phyloP scores from a whole-genome alignment of 2,113 vertebrate genomes.

The Romanogobio albipinnatus region DNA sequence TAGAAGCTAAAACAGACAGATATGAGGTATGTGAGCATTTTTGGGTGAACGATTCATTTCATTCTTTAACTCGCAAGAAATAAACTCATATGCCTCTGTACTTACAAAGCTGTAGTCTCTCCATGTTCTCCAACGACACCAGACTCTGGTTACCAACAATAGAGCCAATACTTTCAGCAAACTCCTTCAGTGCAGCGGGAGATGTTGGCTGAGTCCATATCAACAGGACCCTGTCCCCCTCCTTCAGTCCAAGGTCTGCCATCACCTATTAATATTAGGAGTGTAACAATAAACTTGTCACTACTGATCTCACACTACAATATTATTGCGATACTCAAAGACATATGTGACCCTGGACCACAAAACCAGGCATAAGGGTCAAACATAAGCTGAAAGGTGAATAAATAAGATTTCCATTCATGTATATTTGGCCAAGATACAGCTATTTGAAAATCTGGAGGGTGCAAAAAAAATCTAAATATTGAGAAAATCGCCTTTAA shows the following conservation, averaged over 20 bases:
- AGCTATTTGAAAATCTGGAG: too few species aligned
- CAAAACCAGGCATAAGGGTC: too few species aligned
- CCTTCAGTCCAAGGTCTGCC: slow-evolving; percentile 78
- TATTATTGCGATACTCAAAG: too few species aligned
- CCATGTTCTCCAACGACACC: slow-evolving; percentile 84
- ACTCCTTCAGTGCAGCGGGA: slow-evolving; percentile 69
- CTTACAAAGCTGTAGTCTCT: slow-evolving; percentile 84
- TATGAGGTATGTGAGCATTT: neutral
- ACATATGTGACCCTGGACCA: too few species aligned
- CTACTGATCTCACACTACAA: too few species aligned
- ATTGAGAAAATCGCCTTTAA: too few species aligned
- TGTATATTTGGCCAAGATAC: too few species aligned
- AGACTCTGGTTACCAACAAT: slow-evolving; percentile 74
- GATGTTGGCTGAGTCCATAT: slow-evolving; percentile 81
- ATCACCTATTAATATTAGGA: slow-evolving; percentile 63
- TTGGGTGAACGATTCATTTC: neutral
- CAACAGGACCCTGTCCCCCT: slow-evolving; percentile 82
- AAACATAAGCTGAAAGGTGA: too few species aligned
- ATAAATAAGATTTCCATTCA: too few species aligned
- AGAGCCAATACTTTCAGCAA: slow-evolving; percentile 73
- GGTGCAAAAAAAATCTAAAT: too few species aligned
- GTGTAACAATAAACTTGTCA: too few species aligned
- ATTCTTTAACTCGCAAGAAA: neutral
- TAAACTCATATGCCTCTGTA: slow-evolving; percentile 1
- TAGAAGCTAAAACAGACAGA: slow-evolving; percentile 76